Evolutionary conservation across 2,113 vertebrate genomes (phyloP).

Genomic region (Phoxinus phoxinus): DNA sequence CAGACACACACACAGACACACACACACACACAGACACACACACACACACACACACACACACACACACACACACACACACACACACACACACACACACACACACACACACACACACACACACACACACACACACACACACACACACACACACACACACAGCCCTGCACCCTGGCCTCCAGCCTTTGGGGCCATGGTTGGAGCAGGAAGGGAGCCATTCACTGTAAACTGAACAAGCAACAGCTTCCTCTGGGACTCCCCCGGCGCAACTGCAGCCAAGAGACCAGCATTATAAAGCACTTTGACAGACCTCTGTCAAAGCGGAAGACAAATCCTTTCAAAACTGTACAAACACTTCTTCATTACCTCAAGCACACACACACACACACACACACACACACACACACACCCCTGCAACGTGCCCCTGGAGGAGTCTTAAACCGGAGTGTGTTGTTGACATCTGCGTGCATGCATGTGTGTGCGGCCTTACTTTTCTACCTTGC

Average conservation of each 20-base stretch:
- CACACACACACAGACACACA: constrained; percentile 40
- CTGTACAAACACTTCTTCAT: constrained; percentile 58
- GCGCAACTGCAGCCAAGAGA: constrained; percentile 82
- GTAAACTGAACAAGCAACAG: constrained; percentile 78
- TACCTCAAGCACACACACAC: constrained; percentile 25
- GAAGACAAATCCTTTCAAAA: constrained; percentile 57
- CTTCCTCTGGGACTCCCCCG: constrained; percentile 81
- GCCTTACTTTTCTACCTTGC: neutral
- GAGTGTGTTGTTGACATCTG: constrained; percentile 1
- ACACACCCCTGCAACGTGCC: neutral
- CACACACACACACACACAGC: constrained; percentile 52
- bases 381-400: constrained; percentile 59
- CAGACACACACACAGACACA: constrained; percentile 47
- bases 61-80: constrained; percentile 30
- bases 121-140: constrained; percentile 57
- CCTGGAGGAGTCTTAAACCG: constrained; percentile 15
- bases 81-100: constrained; percentile 58
- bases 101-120: constrained; percentile 55
- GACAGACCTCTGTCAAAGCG: constrained; percentile 72
- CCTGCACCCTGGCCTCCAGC: constrained; percentile 72
- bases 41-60: constrained; percentile 52
- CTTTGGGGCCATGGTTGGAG: constrained; percentile 68
- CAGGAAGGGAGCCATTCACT: constrained; percentile 88
- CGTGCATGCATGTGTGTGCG: neutral
- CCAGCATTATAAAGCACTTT: constrained; percentile 79